Conservation (phyloP, 2,113 vertebrate genomes). For the Australoheros scitulus region DNA sequence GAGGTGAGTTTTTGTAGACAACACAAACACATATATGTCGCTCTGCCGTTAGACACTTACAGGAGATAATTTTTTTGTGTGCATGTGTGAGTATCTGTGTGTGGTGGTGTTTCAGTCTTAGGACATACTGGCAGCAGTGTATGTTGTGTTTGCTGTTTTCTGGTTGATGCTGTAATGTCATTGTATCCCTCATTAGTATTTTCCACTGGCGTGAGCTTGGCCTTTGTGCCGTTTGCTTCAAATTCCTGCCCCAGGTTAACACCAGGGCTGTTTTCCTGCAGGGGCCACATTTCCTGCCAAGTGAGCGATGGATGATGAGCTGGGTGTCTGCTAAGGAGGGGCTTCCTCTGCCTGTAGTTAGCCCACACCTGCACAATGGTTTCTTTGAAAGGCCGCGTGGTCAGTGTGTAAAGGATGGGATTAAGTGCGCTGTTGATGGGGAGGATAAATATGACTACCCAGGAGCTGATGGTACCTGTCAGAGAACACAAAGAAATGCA, state of each 20-base stretch:
- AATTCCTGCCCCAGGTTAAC: constrained; percentile 67
- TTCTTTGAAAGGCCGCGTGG: constrained; percentile 96
- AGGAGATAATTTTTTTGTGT: constrained; percentile 34
- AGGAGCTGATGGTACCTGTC: constrained; percentile 92
- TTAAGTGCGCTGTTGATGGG: constrained; percentile 98
- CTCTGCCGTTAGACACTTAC: background rate
- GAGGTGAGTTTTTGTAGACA: background rate
- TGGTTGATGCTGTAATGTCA: constrained; percentile 19
- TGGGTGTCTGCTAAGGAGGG: constrained; percentile 78
- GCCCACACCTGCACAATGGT: constrained; percentile 92
- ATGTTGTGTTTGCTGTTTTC: constrained; percentile 26
- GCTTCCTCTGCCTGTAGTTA: constrained; percentile 88
- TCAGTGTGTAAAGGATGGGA: constrained; percentile 96
- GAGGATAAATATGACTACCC: constrained; percentile 98
- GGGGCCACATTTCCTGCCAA: constrained; percentile 93
- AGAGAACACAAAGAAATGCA: background rate
- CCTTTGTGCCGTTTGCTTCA: constrained; percentile 59
- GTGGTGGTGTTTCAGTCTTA: constrained; percentile 10
- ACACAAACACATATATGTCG: background rate
- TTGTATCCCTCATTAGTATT: constrained; percentile 15
- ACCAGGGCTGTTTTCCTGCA: constrained; percentile 80
- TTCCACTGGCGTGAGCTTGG: constrained; percentile 59
- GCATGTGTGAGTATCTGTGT: background rate
- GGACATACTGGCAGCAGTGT: constrained; percentile 36
- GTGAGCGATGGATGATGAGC: constrained; percentile 84